Base-by-base conservation (phyloP, 1,140 invertebrate species). In the Pachypsylla venusta region DNA sequence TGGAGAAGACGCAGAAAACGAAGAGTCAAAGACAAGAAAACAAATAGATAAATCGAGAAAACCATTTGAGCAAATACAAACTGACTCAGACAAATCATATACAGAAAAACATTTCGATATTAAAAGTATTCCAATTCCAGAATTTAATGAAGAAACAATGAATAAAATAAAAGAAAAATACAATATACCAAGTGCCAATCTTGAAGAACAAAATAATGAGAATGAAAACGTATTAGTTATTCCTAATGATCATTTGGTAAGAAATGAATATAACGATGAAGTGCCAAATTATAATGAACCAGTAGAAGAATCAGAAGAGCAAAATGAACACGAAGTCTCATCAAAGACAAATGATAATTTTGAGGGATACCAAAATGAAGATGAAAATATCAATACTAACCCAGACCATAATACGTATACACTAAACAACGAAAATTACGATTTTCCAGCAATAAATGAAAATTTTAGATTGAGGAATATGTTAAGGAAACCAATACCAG, bases 261-360 rank as follows among this genome's bases (percentile, higher is more conserved):
- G 22, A n/a, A 48, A 48, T 48, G 42, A 48, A 19, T 48, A 48
- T 22, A n/a, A 48, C 16, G 42, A 48, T 48, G 42, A 48, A n/a
- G 22, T 48, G 22, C 42, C 42, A 48, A 48, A 48, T n/a, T 48
- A 48, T n/a, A 48, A 48, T 5, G n/a, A 19, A 48, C 42, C 42
- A 48, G n/a, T 48, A 19, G 42, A 48, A 48, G 16, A 7, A 7
- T 48, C 42, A 5, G n/a, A 48, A 22, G 42, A 48, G n/a, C 42
- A 48, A 19, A 48, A 48, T 48, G 22, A 48, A 19, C 4, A 48
- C 22, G 30, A 16, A 35, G 30, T 48, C 42, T 48, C n/a, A 48
- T 48, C 42, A 48, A 48, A 48, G n/a, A n/a, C n/a, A n/a, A n/a
- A n/a, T n/a, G n/a, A 48, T 22, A 48, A 48, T 48, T 48, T 48